Percentiles rank a stretch among this genome's conserved stretches.
Evolutionary conservation across 2,888 invertebrate genomes (phyloP).

Genomic region (Philopedon plagiatum): DNA sequence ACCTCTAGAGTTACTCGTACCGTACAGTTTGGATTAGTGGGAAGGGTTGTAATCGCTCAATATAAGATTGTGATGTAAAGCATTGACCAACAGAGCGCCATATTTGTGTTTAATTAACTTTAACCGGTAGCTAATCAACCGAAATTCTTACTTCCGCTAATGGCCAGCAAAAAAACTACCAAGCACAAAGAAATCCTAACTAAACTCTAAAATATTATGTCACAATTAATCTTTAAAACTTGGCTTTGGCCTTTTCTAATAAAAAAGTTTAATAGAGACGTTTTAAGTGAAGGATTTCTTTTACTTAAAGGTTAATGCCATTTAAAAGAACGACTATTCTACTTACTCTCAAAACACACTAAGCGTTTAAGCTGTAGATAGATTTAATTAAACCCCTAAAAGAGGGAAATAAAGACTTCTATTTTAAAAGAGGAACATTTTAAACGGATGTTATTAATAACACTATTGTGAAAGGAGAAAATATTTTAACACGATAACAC

Average conservation of each 20-base stretch:
- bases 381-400: conserved; percentile 33
- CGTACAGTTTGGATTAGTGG: no score
- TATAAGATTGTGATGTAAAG: no score
- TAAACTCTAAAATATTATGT: no score
- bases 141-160: no score
- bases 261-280: conserved; percentile 1
- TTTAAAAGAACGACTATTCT: conserved; percentile 27
- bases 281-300: conserved; percentile 1
- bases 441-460: conserved; percentile 4
- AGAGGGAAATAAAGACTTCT: conserved; percentile 12
- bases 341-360: conserved; percentile 26
- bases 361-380: conserved; percentile 38
- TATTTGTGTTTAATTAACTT: no score
- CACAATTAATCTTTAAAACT: neutral
- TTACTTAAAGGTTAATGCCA: conserved; percentile 20
- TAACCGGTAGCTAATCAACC: no score
- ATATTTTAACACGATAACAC: neutral
- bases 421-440: neutral
- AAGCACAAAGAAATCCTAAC: no score
- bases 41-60: no score
- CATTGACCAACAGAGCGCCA: no score
- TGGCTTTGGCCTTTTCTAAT: neutral
- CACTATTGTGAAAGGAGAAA: neutral
- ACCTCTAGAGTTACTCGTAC: no score
- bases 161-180: no score